Evolutionary conservation across 2,888 invertebrate species (phyloP).

Genomic region (Poecilus cupreus): DNA sequence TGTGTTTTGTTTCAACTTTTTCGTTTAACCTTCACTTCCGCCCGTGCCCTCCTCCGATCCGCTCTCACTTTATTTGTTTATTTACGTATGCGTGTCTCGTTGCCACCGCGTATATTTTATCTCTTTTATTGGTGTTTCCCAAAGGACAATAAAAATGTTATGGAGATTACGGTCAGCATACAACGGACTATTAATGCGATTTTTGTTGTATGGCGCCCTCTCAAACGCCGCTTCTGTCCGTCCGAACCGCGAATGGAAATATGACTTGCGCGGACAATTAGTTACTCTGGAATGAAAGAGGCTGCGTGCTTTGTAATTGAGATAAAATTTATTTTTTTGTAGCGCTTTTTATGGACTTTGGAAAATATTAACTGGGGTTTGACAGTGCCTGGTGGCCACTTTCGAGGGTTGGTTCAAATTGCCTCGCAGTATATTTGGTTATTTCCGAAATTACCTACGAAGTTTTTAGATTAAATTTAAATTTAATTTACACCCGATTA

Average conservation of each 20-base stretch:
- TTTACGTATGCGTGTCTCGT: conserved; percentile 52
- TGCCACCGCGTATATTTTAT: conserved; percentile 41
- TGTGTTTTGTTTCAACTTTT: conserved; percentile 39
- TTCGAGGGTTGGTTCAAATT: no score
- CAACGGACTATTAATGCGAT: conserved; percentile 53
- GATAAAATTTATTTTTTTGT: conserved; percentile 40
- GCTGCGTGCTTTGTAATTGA: background rate
- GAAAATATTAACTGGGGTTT: background rate
- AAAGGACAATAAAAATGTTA: conserved; percentile 55
- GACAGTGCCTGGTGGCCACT: background rate
- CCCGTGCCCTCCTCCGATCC: background rate
- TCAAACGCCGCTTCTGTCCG: background rate
- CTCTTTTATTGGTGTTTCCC: conserved; percentile 54
- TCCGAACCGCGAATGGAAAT: background rate
- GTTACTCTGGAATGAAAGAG: background rate
- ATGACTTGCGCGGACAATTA: conserved; percentile 33
- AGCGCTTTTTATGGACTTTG: background rate
- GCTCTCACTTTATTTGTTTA: conserved; percentile 48
- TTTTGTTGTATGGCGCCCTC: conserved; percentile 37
- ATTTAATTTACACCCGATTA: no score
- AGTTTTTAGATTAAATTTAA: no score
- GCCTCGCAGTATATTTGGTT: no score
- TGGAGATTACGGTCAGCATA: conserved; percentile 54
- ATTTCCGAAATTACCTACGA: no score
- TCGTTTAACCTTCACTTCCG: conserved; percentile 35